Evolutionary conservation across 2,113 vertebrate species (phyloP).

Genomic region (Centropus unirufus): DNA sequence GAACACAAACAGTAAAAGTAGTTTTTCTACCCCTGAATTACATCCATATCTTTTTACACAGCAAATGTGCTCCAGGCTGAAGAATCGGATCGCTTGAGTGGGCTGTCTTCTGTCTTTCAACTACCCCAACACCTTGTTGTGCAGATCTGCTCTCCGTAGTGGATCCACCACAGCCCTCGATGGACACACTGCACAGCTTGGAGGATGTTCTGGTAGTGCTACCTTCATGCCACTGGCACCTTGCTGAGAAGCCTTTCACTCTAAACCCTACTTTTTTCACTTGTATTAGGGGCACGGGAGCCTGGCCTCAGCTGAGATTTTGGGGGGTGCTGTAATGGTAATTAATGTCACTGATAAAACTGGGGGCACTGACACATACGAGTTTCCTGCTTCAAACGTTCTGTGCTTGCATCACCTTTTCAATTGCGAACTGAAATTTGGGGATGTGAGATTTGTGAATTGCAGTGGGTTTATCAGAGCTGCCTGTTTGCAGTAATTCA

Average conservation of each 20-base stretch:
- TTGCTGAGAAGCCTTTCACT: neutral
- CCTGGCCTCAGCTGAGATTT: neutral
- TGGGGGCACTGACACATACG: accelerated
- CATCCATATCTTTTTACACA: neutral
- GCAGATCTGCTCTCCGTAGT: neutral
- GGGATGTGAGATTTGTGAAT: no score
- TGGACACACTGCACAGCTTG: accelerated
- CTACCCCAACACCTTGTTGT: neutral
- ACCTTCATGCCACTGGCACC: neutral
- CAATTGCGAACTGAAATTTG: no score
- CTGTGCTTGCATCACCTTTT: neutral
- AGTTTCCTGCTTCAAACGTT: neutral
- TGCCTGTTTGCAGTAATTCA: neutral
- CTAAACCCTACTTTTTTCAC: neutral
- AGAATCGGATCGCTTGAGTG: neutral
- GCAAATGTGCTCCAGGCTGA: neutral
- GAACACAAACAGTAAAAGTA: neutral
- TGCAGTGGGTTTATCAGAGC: neutral
- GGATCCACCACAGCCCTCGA: accelerated
- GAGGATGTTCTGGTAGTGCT: neutral
- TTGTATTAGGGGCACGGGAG: neutral
- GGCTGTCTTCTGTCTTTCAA: neutral
- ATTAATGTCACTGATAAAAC: neutral
- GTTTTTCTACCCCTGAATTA: neutral
- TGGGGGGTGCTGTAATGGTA: neutral